Conservation (phyloP, 1,140 invertebrate genomes). For the Samia ricini region DNA sequence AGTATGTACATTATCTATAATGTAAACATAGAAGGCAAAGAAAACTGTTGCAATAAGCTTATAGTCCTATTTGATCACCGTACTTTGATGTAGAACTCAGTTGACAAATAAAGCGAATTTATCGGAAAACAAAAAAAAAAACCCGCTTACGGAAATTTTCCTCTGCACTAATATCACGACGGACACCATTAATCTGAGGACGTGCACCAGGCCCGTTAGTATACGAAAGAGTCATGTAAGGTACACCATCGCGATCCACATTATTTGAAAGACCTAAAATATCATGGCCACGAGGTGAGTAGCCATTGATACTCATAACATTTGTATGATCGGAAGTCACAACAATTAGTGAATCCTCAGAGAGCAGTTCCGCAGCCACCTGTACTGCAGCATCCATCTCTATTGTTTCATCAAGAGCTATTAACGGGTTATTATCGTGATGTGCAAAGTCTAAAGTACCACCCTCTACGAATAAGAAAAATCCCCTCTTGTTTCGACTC, state of each 20-base stretch:
- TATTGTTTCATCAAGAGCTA: constrained; percentile 80
- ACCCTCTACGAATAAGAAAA: constrained; percentile 77
- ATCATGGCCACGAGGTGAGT: constrained; percentile 76
- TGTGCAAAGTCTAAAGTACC: constrained; percentile 58
- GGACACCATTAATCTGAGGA: constrained; percentile 42
- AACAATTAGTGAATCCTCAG: constrained; percentile 80
- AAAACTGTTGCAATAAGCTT: too few species aligned
- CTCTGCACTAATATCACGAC: constrained; percentile 46
- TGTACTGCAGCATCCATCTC: constrained; percentile 79
- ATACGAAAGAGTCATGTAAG: constrained; percentile 84
- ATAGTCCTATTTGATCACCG: too few species aligned
- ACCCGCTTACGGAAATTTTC: constrained; percentile 50
- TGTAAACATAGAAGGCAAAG: too few species aligned
- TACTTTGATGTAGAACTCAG: too few species aligned
- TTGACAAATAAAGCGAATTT: too few species aligned
- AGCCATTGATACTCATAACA: constrained; percentile 80
- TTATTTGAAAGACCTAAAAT: constrained; percentile 73
- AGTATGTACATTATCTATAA: too few species aligned
- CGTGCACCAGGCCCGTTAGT: constrained; percentile 85
- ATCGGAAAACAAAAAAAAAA: too few species aligned
- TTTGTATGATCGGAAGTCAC: constrained; percentile 84
- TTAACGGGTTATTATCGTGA: constrained; percentile 82
- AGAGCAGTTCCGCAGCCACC: constrained; percentile 70
- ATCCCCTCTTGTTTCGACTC: constrained; percentile 87
- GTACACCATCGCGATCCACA: constrained; percentile 63